A percentile compares a stretch with the other conserved stretches of the same genome.
phyloP scores from a whole-genome alignment of 2,113 vertebrate genomes.

The Xenopus borealis region DNA sequence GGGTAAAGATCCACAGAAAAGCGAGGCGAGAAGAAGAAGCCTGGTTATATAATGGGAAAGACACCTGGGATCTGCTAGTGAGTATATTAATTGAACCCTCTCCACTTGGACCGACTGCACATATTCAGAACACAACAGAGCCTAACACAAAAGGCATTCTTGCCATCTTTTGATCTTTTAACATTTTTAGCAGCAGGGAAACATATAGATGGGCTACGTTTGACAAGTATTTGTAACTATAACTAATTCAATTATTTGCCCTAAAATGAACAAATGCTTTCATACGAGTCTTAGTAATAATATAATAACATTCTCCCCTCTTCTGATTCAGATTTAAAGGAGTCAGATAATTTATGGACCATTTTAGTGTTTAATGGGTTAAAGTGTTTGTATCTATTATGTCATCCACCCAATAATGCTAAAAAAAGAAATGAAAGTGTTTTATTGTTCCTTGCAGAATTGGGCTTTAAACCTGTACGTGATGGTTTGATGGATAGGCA shows the following conservation, averaged over 20 bases:
- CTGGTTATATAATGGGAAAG: slow-evolving; percentile 4
- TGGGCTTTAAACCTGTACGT: neutral
- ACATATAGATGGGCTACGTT: no score
- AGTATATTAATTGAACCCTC: slow-evolving; percentile 21
- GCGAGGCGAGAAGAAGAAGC: neutral
- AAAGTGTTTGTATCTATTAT: neutral
- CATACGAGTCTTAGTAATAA: no score
- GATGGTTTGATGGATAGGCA: slow-evolving; percentile 16
- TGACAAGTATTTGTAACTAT: no score
- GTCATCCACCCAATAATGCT: slow-evolving; percentile 5
- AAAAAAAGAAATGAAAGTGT: neutral
- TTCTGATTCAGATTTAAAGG: no score
- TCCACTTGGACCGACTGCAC: neutral
- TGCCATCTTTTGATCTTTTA: no score
- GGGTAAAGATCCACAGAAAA: slow-evolving; percentile 15
- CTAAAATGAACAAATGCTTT: no score
- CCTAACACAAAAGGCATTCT: no score
- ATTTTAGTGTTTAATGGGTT: neutral
- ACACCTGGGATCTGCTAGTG: slow-evolving; percentile 20
- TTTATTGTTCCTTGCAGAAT: slow-evolving; percentile 11
- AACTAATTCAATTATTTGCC: no score
- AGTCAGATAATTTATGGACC: no score
- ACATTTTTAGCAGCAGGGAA: no score
- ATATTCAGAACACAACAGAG: neutral
- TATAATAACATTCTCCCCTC: no score